These are phyloP conservation scores for Cyclina sinensis DNA, from an alignment of 1,140 invertebrate species.

Conservation along the genomic window DNA sequence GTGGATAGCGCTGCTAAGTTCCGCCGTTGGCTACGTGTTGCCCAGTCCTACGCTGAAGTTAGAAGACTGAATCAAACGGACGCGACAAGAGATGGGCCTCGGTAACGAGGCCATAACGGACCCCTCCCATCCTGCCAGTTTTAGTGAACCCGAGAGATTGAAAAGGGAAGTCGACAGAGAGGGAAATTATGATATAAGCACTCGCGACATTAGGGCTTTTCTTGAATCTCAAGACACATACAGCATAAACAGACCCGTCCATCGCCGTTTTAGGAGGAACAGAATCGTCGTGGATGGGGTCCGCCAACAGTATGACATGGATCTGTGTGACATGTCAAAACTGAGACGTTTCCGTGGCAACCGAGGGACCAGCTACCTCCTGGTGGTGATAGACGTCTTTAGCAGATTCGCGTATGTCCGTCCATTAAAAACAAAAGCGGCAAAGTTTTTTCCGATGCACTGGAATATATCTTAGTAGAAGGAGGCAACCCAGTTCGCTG, in stretches of 20 bases:
- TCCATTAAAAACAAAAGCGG: background rate
- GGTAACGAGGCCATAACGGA: background rate
- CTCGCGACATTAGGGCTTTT: background rate
- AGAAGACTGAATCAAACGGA: background rate
- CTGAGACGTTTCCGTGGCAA: constrained; percentile 28
- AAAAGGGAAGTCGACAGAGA: background rate
- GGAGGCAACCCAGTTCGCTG: background rate
- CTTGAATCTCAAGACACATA: constrained; percentile 5
- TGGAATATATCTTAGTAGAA: background rate
- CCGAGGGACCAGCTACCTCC: background rate
- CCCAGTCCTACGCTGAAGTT: background rate
- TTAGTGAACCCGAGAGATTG: background rate
- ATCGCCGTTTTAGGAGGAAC: background rate
- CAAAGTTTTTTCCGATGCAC: background rate
- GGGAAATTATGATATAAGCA: background rate
- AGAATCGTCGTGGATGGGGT: background rate
- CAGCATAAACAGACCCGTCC: background rate
- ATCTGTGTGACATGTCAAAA: constrained; percentile 10
- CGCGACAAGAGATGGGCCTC: background rate
- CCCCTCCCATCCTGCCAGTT: constrained; percentile 1
- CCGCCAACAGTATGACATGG: background rate
- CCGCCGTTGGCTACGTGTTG: constrained; percentile 11
- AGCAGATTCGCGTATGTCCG: background rate
- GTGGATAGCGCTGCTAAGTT: background rate
- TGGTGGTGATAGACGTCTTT: background rate